phyloP scores from a whole-genome alignment of 2,797 vertebrate species.

The Bovichtus variegatus region DNA sequence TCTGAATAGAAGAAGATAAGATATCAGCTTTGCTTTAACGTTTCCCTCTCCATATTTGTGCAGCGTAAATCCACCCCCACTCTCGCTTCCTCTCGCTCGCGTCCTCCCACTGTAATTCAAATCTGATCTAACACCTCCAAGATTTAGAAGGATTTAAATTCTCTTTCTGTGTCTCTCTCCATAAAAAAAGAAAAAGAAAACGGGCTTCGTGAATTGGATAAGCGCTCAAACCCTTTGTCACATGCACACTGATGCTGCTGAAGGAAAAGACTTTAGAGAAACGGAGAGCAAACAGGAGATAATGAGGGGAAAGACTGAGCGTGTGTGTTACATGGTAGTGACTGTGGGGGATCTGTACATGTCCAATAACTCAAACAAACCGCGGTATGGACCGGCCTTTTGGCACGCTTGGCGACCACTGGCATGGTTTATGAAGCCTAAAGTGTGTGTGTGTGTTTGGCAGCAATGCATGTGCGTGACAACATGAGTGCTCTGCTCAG shows the following conservation, averaged over 20 bases:
- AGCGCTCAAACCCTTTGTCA: slow-evolving; percentile 67
- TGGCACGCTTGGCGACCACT: slow-evolving; percentile 28
- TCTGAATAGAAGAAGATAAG: slow-evolving; percentile 22
- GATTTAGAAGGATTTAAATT: slow-evolving; percentile 61
- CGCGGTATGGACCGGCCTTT: slow-evolving; percentile 27
- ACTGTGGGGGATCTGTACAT: slow-evolving; percentile 26
- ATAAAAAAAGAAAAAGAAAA: not conserved
- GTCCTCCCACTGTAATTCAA: slow-evolving; percentile 66
- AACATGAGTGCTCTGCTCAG: slow-evolving; percentile 30
- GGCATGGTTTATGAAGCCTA: slow-evolving; percentile 35
- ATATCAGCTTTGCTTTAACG: slow-evolving; percentile 27
- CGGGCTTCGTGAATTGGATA: slow-evolving; percentile 41
- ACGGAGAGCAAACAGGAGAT: slow-evolving; percentile 43
- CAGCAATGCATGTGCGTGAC: slow-evolving; percentile 40
- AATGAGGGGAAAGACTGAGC: slow-evolving; percentile 38
- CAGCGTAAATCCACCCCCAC: slow-evolving; percentile 49
- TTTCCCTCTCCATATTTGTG: slow-evolving; percentile 11
- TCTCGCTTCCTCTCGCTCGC: slow-evolving; percentile 30
- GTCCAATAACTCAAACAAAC: slow-evolving; percentile 31
- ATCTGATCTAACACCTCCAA: slow-evolving; percentile 65
- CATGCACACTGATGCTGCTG: slow-evolving; percentile 62
- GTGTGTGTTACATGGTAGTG: slow-evolving; percentile 18
- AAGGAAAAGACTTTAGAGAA: slow-evolving; percentile 53
- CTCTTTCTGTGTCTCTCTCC: slow-evolving; percentile 19
- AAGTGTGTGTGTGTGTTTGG: slow-evolving; percentile 15